Evolutionary conservation across 64 coral and sea anemone species (phyloP).

Genomic region (Actinia tenebrosa): DNA sequence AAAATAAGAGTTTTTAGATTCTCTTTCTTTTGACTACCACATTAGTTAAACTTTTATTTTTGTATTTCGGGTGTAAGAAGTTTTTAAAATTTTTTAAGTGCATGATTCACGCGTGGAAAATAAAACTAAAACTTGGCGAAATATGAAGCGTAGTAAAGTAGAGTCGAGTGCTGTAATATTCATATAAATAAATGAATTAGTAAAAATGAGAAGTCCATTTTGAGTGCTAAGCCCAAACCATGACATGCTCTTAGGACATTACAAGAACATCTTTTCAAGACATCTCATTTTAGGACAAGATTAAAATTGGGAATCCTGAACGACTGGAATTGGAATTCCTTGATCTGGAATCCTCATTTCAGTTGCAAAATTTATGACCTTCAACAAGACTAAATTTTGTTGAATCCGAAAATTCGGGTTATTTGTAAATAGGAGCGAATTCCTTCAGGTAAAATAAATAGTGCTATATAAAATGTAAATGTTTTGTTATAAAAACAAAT

Average conservation of each 20-base stretch:
- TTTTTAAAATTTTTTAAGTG: not conserved
- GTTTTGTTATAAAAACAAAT: slow-evolving; percentile 13
- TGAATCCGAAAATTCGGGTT: no score
- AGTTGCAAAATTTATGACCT: not conserved
- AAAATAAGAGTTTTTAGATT: not conserved
- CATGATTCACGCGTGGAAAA: not conserved
- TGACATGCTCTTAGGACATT: not conserved
- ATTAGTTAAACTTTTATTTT: not conserved
- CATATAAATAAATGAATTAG: not conserved
- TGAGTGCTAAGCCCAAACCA: not conserved
- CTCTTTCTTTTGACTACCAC: not conserved
- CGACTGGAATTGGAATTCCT: not conserved
- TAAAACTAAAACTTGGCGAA: not conserved
- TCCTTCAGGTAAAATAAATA: not conserved
- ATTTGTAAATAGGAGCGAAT: no score
- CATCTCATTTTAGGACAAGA: no score
- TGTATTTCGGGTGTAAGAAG: not conserved
- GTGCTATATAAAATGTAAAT: not conserved
- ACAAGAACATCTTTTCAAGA: not conserved
- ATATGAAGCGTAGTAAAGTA: not conserved
- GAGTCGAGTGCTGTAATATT: not conserved
- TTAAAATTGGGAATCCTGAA: not conserved
- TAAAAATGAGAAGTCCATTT: not conserved
- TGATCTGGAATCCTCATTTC: not conserved
- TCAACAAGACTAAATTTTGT: no score